Base-by-base conservation (phyloP, 2,888 invertebrate species). In the Synergus itoensis region DNA sequence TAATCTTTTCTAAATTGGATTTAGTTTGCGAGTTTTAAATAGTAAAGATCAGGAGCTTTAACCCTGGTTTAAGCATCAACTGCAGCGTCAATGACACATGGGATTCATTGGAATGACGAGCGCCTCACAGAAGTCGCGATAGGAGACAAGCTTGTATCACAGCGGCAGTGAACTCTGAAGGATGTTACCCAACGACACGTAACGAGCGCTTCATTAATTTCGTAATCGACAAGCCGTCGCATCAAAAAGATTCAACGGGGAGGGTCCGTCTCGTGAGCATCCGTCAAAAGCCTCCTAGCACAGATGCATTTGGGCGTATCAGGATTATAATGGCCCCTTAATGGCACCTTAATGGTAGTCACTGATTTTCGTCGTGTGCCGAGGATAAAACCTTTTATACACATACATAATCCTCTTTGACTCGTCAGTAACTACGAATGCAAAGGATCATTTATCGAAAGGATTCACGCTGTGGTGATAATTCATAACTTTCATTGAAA, bases 161-260 rank as follows among this genome's bases (percentile, higher is more conserved):
- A 73, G 73, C 73, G 73, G 53, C 73, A 73, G 53, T 73, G 73
- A 73, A 73, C 73, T 73, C 73, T 73, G 73, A 73, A 53, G 73
- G 73, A 73, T 73, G 53, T 73, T 73, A 73, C 48, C 73, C 73
- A 73, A 73, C 73, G 53, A 73, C 73, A 73, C 53, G 53, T 73
- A 73, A 73, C 73, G 73, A 73, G 53, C 73, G 73, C 73, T 73
- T 73, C 73, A 73, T 73, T 73, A 73, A 73, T 73, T 73, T 73
- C 73, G 73, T 73, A 73, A 73, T 73, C 53, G 73, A 73, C 73
- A 73, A 53, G 48, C 53, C 53, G 73, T 73, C 73, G 53, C 73
- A 36, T 73, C 40, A 53, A 73, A 73, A n/a, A 53, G 53, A 48
- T 28, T 73, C 36, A 73, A 53, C 69, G 5, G 53, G 53, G 45